Percentiles rank a stretch among this genome's conserved stretches.
Conservation (phyloP, 1,140 invertebrate genomes). For the Bombyx mandarina region DNA sequence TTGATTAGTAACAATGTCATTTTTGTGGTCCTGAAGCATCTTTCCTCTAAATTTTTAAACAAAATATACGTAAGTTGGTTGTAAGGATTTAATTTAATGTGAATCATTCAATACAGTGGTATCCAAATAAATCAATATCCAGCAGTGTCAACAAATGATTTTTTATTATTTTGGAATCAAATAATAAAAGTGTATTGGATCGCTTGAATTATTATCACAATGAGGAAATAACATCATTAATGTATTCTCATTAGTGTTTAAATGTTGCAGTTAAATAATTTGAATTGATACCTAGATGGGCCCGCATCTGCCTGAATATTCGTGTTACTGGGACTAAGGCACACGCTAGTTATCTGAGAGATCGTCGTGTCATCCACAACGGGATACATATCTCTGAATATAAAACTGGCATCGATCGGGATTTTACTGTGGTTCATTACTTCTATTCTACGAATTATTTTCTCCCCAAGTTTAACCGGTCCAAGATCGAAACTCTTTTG, state of each 20-base stretch:
- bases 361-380: constrained; percentile 32
- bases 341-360: constrained; percentile 52
- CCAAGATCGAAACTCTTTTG: constrained; percentile 59
- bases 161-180: too few relatives aligned
- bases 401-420: constrained; percentile 46
- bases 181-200: too few relatives aligned
- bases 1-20: constrained; percentile 42
- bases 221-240: background rate
- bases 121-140: too few relatives aligned
- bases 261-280: too few relatives aligned
- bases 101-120: too few relatives aligned
- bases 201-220: too few relatives aligned
- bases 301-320: constrained; percentile 18
- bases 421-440: constrained; percentile 65
- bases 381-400: constrained; percentile 49
- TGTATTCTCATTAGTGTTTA: background rate
- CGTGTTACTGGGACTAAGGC: constrained; percentile 28
- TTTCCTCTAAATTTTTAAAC: constrained; percentile 25
- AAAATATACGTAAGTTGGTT: too few relatives aligned
- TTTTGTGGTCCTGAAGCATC: constrained; percentile 45
- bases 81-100: too few relatives aligned
- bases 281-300: constrained; percentile 28
- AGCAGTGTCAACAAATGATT: too few relatives aligned
- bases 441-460: constrained; percentile 48
- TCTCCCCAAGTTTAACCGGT: constrained; percentile 54